Conservation (phyloP, 2,113 vertebrate species). For the Haemorhous mexicanus region DNA sequence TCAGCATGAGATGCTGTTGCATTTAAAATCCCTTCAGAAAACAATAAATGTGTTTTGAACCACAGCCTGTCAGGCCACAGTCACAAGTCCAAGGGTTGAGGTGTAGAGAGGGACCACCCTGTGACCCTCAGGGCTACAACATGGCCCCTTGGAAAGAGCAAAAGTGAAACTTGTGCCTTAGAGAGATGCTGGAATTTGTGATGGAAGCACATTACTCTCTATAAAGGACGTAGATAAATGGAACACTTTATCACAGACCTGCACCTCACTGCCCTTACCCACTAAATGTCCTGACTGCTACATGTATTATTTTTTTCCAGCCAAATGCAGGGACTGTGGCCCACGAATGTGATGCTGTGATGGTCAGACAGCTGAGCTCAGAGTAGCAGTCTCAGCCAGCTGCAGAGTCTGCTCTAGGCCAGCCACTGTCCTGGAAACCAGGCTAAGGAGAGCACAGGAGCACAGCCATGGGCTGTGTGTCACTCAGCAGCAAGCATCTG, state of each 20-base stretch:
- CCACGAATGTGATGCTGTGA: neutral
- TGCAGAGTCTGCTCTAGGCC: neutral
- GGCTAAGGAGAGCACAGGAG: neutral
- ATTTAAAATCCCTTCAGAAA: neutral
- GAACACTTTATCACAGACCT: neutral
- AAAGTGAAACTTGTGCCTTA: neutral
- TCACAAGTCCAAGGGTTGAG: neutral
- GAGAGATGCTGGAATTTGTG: neutral
- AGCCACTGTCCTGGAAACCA: neutral
- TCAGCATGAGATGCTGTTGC: neutral
- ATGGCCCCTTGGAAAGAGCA: neutral
- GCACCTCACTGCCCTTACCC: neutral
- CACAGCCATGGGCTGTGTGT: rapidly evolving
- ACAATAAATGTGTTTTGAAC: neutral
- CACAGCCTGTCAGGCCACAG: neutral
- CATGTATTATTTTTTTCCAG: neutral
- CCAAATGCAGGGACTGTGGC: neutral
- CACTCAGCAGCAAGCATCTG: rapidly evolving
- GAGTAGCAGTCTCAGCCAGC: neutral
- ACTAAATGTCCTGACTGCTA: neutral
- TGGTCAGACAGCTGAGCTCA: neutral
- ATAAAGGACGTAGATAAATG: neutral
- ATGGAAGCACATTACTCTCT: neutral
- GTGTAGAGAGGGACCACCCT: neutral
- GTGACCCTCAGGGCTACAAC: neutral